Percentiles rank a stretch among this genome's conserved stretches.
Evolutionary conservation across 2,888 invertebrate species (phyloP).

Genomic region (Sesamia inferens): DNA sequence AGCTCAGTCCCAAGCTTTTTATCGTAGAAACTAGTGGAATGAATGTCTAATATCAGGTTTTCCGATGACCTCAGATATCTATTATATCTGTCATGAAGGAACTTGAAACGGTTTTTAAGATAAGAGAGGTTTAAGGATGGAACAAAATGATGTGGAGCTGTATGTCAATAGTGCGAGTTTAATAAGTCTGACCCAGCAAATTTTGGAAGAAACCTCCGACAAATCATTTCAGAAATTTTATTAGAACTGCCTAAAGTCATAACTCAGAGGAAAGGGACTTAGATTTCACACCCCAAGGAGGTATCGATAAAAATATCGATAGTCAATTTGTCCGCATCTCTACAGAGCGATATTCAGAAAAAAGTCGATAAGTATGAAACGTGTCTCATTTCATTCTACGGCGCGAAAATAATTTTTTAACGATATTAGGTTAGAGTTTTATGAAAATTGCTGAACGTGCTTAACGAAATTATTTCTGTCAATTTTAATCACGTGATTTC

Average conservation of each 20-base stretch:
- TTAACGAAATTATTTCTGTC: constrained; percentile 45
- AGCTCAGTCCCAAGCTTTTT: no score
- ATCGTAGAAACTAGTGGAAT: no score
- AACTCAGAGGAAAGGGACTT: constrained; percentile 6
- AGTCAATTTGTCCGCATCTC: not conserved
- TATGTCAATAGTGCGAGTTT: not conserved
- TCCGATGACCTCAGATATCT: no score
- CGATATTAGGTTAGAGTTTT: constrained; percentile 18
- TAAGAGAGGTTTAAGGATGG: no score
- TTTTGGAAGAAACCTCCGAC: not conserved
- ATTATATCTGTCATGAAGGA: no score
- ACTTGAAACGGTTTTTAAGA: no score
- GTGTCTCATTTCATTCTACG: not conserved
- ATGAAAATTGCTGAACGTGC: constrained; percentile 29
- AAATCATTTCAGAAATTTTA: constrained; percentile 11
- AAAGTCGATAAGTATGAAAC: constrained; percentile 13
- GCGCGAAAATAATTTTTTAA: constrained; percentile 22
- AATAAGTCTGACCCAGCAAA: not conserved
- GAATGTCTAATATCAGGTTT: no score
- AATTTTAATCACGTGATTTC: constrained; percentile 44
- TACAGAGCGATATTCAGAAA: constrained; percentile 1
- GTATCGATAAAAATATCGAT: constrained; percentile 12
- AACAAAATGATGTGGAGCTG: no score
- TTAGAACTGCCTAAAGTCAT: constrained; percentile 2
- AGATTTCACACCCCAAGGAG: not conserved